Percentiles rank a stretch among this genome's conserved stretches.
phyloP scores from a whole-genome alignment of 1,140 invertebrate genomes.

The Trichoplusia ni region DNA sequence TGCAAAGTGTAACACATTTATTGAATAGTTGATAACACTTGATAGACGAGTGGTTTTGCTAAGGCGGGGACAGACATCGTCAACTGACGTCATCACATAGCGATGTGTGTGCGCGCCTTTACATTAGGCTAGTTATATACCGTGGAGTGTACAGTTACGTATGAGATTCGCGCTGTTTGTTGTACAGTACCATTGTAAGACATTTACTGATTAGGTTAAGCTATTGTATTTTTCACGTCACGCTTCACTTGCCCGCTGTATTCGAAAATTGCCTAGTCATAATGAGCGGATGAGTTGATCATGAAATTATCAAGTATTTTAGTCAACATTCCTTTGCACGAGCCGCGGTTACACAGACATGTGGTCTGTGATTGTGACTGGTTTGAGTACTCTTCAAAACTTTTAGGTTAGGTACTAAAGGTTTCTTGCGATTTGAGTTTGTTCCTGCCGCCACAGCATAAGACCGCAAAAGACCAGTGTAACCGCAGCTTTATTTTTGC shows the following conservation, averaged over 20 bases:
- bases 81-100: too few species aligned
- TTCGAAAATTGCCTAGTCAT: conserved; percentile 49
- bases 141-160: conserved; percentile 78
- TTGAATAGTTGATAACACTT: too few species aligned
- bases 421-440: too few species aligned
- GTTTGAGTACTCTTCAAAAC: too few species aligned
- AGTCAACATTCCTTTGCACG: conserved; percentile 40
- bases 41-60: too few species aligned
- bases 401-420: too few species aligned
- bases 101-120: background rate
- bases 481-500: conserved; percentile 4
- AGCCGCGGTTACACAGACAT: conserved; percentile 1
- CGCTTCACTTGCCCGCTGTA: conserved; percentile 37
- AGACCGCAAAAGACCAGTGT: too few species aligned
- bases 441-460: too few species aligned
- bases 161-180: conserved; percentile 73
- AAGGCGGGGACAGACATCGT: too few species aligned
- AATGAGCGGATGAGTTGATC: conserved; percentile 30
- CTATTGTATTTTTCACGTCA: conserved; percentile 9
- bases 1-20: too few species aligned
- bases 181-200: conserved; percentile 56
- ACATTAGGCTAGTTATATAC: conserved; percentile 30
- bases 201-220: conserved; percentile 31
- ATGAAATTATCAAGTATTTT: conserved; percentile 33
- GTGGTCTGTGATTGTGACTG: too few species aligned